Percentiles rank a stretch among this genome's conserved stretches.
phyloP scores from a whole-genome alignment of 2,888 invertebrate species.

The Pammene aurita region DNA sequence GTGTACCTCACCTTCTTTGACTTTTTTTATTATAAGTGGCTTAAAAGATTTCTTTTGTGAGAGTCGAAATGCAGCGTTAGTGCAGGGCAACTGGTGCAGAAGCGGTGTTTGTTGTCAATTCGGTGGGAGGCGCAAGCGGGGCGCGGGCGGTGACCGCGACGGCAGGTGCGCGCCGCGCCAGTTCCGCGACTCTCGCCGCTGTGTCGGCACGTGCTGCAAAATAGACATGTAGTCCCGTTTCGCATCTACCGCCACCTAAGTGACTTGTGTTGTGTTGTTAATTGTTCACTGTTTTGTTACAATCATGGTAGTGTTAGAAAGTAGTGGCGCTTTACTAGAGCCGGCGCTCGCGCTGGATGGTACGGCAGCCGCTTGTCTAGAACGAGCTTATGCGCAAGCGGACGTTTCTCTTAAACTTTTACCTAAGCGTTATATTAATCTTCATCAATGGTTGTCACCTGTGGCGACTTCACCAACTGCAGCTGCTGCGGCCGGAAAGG shows the following conservation, averaged over 20 bases:
- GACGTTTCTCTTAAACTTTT: conserved; percentile 94
- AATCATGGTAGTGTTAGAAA: conserved; percentile 80
- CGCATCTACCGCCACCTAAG: conserved; percentile 61
- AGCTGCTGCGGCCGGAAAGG: conserved; percentile 86
- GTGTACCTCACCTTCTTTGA: too few species aligned
- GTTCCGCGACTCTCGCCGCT: conserved; percentile 76
- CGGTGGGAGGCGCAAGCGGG: conserved; percentile 67
- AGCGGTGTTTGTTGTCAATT: conserved; percentile 76
- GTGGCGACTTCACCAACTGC: conserved; percentile 83
- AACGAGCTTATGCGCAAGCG: conserved; percentile 91
- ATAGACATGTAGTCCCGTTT: conserved; percentile 72
- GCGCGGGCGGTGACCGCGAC: conserved; percentile 61
- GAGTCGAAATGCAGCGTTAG: conserved; percentile 53
- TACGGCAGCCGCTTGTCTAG: conserved; percentile 87
- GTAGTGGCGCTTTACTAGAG: conserved; percentile 78
- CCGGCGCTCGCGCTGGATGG: conserved; percentile 89
- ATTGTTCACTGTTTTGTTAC: conserved; percentile 56
- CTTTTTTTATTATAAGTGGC: neutral
- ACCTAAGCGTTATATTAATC: conserved; percentile 94
- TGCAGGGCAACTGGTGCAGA: conserved; percentile 76
- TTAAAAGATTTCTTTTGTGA: neutral
- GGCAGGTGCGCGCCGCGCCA: conserved; percentile 70
- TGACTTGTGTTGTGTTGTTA: conserved; percentile 64
- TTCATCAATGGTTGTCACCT: conserved; percentile 95
- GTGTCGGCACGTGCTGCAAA: conserved; percentile 64